These are phyloP conservation scores for Catocala fraxini DNA, from an alignment of 2,888 invertebrate genomes.

Conservation along the genomic window DNA sequence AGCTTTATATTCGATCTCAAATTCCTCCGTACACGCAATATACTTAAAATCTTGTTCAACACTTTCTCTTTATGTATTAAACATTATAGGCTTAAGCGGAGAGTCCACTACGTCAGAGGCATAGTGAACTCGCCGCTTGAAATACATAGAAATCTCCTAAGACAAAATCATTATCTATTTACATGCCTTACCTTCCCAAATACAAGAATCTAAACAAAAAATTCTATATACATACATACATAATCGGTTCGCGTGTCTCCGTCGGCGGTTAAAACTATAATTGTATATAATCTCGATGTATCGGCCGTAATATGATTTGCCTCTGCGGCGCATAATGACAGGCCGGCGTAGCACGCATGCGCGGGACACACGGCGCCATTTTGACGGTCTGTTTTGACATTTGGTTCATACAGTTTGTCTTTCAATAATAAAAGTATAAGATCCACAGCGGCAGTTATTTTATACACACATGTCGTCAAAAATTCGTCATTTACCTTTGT, in stretches of 20 bases:
- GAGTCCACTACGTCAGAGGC: too few species aligned
- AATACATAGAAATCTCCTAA: too few species aligned
- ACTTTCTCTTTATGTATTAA: too few species aligned
- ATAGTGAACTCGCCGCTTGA: too few species aligned
- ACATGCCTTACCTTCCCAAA: slow-evolving; percentile 4
- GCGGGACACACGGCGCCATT: slow-evolving; percentile 50
- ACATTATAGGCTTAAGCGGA: too few species aligned
- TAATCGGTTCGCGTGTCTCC: slow-evolving; percentile 69
- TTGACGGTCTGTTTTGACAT: slow-evolving; percentile 23
- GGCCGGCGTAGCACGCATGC: slow-evolving; percentile 81
- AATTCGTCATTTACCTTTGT: too few species aligned
- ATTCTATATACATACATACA: slow-evolving; percentile 21
- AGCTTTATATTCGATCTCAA: too few species aligned
- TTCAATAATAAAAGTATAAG: too few species aligned
- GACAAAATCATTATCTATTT: neutral
- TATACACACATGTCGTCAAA: too few species aligned
- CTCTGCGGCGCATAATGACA: slow-evolving; percentile 80
- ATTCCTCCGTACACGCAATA: too few species aligned
- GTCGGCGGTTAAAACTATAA: slow-evolving; percentile 70
- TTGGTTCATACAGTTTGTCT: neutral
- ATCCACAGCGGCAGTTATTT: too few species aligned
- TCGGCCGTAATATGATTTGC: slow-evolving; percentile 81
- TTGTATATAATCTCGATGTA: slow-evolving; percentile 83
- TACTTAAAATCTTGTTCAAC: too few species aligned
- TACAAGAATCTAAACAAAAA: slow-evolving; percentile 20